phyloP scores from a whole-genome alignment of 1,140 invertebrate genomes.

The Epicauta chinensis region DNA sequence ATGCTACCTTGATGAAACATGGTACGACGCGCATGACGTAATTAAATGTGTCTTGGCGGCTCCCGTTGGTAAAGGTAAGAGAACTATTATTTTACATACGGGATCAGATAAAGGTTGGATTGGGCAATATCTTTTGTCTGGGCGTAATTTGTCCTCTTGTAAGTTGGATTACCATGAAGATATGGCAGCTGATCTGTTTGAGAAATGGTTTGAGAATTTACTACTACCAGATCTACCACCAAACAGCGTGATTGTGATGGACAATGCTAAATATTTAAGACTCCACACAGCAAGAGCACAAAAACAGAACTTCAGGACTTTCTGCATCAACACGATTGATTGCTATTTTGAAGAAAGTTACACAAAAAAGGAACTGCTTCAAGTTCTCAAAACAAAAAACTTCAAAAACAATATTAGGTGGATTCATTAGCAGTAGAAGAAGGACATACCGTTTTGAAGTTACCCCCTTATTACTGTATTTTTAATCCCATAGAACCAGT shows the following conservation, averaged over 20 bases:
- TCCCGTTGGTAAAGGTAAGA: conserved; percentile 22
- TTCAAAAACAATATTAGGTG: background rate
- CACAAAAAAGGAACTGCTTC: background rate
- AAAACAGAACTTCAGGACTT: conserved; percentile 1
- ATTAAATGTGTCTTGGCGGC: conserved; percentile 4
- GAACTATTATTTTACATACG: conserved; percentile 31
- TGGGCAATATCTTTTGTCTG: conserved; percentile 24
- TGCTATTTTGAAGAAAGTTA: background rate
- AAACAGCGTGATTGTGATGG: conserved; percentile 18
- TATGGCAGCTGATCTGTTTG: conserved; percentile 21
- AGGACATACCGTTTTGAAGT: background rate
- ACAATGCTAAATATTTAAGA: conserved; percentile 13
- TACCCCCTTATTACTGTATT: background rate
- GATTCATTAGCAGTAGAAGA: background rate
- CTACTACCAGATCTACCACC: conserved; percentile 13
- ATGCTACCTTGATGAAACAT: conserved; percentile 7
- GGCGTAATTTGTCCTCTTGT: conserved; percentile 17
- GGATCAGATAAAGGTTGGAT: conserved; percentile 25
- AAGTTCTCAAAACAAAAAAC: background rate
- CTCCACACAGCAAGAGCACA: conserved; percentile 5
- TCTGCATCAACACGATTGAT: background rate
- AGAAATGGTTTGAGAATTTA: conserved; percentile 11
- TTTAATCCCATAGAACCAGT: conserved; percentile 4
- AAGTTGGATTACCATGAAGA: conserved; percentile 18
- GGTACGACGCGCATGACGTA: conserved; percentile 4